Conservation (phyloP, 2,797 vertebrate genomes). For the Channallabes apus region DNA sequence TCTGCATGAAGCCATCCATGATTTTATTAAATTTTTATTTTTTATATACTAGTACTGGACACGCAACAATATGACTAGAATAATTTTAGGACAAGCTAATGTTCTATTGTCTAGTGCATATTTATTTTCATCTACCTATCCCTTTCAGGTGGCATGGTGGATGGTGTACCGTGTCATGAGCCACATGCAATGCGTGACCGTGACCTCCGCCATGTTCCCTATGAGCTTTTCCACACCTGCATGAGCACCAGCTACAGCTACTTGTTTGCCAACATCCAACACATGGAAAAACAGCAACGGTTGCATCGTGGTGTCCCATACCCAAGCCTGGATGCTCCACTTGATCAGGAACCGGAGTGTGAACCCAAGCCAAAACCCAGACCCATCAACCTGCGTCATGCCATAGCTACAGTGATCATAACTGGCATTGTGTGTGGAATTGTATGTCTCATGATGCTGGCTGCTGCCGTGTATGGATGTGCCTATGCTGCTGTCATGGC, state of each 20-base stretch:
- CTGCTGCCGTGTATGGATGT: conserved; percentile 90
- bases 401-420: conserved; percentile 92
- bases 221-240: conserved; percentile 88
- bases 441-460: conserved; percentile 95
- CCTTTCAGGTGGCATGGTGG: conserved; percentile 83
- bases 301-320: conserved; percentile 64
- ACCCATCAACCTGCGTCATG: conserved; percentile 85
- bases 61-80: neutral
- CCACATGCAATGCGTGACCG: conserved; percentile 84
- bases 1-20: neutral
- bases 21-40: too few species aligned
- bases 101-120: too few species aligned
- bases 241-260: conserved; percentile 76
- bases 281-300: conserved; percentile 69
- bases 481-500: conserved; percentile 92
- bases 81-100: neutral
- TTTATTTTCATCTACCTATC: neutral
- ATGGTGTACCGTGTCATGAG: conserved; percentile 80
- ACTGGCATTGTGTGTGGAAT: conserved; percentile 94
- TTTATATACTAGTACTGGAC: neutral
- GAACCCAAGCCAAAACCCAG: conserved; percentile 81
- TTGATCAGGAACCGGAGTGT: conserved; percentile 67
- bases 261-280: conserved; percentile 74
- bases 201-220: conserved; percentile 88
- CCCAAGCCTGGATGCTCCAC: conserved; percentile 61